A percentile compares a stretch with the other conserved stretches of the same genome.
Conservation (phyloP, 2,888 invertebrate species). For the Lordiphosa andalusiaca region DNA sequence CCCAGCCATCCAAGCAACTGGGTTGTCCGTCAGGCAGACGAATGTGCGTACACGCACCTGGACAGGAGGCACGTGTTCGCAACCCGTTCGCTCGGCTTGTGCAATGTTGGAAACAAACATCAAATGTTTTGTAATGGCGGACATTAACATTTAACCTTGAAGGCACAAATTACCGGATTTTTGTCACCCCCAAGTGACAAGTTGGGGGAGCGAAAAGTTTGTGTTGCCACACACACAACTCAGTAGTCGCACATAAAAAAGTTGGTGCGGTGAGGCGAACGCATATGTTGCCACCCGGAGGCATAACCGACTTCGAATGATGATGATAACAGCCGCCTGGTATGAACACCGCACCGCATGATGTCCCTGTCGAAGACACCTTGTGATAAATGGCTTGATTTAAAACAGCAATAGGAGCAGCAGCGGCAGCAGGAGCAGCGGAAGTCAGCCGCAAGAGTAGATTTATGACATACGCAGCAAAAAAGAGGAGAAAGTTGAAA, state of each 20-base stretch:
- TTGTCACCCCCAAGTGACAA: slow-evolving; percentile 48
- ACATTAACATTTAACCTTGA: slow-evolving; percentile 74
- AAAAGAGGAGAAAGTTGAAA: slow-evolving; percentile 33
- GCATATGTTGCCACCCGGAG: slow-evolving; percentile 6
- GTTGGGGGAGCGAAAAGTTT: slow-evolving; percentile 19
- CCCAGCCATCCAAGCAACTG: slow-evolving; percentile 16
- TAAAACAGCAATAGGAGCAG: slow-evolving; percentile 36
- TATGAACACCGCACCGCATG: slow-evolving; percentile 30
- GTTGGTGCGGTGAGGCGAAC: slow-evolving; percentile 25
- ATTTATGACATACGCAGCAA: slow-evolving; percentile 61
- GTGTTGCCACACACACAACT: slow-evolving; percentile 56
- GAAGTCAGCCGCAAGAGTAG: slow-evolving; percentile 51
- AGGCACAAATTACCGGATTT: slow-evolving; percentile 72
- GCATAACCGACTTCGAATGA: slow-evolving; percentile 11
- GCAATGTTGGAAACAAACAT: slow-evolving; percentile 45
- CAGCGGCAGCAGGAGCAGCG: not conserved
- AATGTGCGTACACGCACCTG: slow-evolving; percentile 62
- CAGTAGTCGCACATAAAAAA: slow-evolving; percentile 37
- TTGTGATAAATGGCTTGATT: slow-evolving; percentile 61
- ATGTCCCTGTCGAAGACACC: slow-evolving; percentile 32
- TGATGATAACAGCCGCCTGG: slow-evolving; percentile 49
- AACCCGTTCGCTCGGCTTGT: slow-evolving; percentile 50
- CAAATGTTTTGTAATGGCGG: slow-evolving; percentile 68
- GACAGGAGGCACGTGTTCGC: slow-evolving; percentile 40
- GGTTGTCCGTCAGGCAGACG: slow-evolving; percentile 37